Evolutionary conservation across 1,140 invertebrate genomes (phyloP).

Genomic region (Kradibia gibbosae): DNA sequence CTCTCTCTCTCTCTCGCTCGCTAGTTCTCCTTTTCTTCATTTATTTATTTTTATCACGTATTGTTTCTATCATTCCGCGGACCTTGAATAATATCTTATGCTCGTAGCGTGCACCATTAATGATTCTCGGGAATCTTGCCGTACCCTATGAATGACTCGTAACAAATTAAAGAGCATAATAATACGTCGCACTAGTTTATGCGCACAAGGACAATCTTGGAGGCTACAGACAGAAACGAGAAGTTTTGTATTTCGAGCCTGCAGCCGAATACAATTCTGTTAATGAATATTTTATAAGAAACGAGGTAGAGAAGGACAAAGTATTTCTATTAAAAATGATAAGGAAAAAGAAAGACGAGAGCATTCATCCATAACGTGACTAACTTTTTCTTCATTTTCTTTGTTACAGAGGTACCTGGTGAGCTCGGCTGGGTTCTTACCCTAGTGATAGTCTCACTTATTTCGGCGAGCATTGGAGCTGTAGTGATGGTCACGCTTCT

Average conservation of each 20-base stretch:
- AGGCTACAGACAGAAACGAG: background rate
- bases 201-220: background rate
- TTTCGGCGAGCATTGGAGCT: slow-evolving; percentile 74
- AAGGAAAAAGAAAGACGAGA: background rate
- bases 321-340: slow-evolving; percentile 1
- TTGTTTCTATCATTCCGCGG: background rate
- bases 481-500: slow-evolving; percentile 74
- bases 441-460: slow-evolving; percentile 73
- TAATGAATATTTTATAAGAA: slow-evolving; percentile 27
- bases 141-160: background rate
- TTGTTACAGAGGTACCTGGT: slow-evolving; percentile 69
- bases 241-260: background rate
- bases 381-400: slow-evolving; percentile 28
- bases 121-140: slow-evolving; percentile 15
- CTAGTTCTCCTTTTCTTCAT: background rate
- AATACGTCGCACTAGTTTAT: background rate
- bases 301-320: background rate
- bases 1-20: background rate
- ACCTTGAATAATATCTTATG: too few species aligned
- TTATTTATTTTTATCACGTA: too few species aligned
- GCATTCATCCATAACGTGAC: background rate
- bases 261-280: background rate
- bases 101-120: background rate
- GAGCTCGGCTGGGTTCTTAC: slow-evolving; percentile 74
- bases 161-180: slow-evolving; percentile 4